Conservation (phyloP, 2,888 invertebrate species). For the Altica lythri region DNA sequence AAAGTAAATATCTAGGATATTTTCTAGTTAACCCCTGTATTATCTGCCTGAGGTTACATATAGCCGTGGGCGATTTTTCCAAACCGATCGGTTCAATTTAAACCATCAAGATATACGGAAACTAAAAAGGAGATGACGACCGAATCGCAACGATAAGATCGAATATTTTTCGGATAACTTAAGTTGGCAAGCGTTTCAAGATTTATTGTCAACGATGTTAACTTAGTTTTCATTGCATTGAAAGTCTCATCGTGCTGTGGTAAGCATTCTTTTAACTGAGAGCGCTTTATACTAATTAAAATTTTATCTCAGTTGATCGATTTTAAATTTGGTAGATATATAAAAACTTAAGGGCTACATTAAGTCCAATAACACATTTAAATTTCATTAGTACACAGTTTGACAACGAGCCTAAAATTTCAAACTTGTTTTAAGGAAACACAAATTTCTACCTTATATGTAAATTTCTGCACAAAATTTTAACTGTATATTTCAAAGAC, state of each 20-base stretch:
- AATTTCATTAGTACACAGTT: neutral
- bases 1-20: too few relatives aligned
- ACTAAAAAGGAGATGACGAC: neutral
- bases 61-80: slow-evolving; percentile 4
- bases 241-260: too few relatives aligned
- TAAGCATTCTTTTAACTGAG: neutral
- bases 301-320: neutral
- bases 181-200: slow-evolving; percentile 4
- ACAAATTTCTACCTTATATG: too few relatives aligned
- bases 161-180: slow-evolving; percentile 1
- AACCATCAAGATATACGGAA: neutral
- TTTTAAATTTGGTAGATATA: too few relatives aligned
- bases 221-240: neutral
- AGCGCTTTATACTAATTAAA: neutral
- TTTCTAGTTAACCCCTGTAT: too few relatives aligned
- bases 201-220: neutral
- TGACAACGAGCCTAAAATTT: too few relatives aligned
- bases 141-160: slow-evolving; percentile 1
- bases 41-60: too few relatives aligned
- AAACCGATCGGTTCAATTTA: slow-evolving; percentile 2
- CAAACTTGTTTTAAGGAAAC: too few relatives aligned
- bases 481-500: neutral
- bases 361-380: neutral
- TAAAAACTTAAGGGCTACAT: too few relatives aligned
- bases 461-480: too few relatives aligned